A percentile compares a stretch with the other conserved stretches of the same genome.
These are phyloP conservation scores for Lithobates sylvaticus DNA, from an alignment of 2,797 vertebrate species.

Conservation along the genomic window DNA sequence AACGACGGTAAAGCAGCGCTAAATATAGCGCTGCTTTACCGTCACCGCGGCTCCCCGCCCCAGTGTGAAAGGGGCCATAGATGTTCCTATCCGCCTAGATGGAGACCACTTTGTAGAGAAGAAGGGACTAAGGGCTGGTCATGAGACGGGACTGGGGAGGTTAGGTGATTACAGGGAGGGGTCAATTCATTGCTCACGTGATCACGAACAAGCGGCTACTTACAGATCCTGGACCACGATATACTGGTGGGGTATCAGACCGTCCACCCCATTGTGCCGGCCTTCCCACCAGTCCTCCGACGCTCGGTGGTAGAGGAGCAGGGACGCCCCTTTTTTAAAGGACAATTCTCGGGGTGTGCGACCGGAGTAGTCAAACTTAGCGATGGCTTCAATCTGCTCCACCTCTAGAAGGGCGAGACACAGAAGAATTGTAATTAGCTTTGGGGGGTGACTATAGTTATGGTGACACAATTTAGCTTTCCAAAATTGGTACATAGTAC, in stretches of 20 bases:
- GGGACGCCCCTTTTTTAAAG: constrained; percentile 97
- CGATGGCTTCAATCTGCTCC: constrained; percentile 98
- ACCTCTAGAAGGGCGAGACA: constrained; percentile 79
- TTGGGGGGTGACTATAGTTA: too few relatives aligned
- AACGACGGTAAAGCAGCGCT: too few relatives aligned
- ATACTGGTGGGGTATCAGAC: constrained; percentile 98
- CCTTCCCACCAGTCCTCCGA: constrained; percentile 99
- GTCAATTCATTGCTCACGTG: background rate
- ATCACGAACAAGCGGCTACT: constrained; percentile 70
- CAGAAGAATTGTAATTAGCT: constrained; percentile 6
- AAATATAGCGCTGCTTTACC: too few relatives aligned
- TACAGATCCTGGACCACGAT: constrained; percentile 99
- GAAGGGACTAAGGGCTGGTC: background rate
- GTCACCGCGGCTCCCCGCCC: too few relatives aligned
- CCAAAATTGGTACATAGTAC: too few relatives aligned
- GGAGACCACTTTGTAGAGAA: too few relatives aligned
- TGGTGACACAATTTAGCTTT: too few relatives aligned
- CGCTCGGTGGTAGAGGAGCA: constrained; percentile 92
- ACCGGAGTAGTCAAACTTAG: constrained; percentile 95
- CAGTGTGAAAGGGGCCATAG: too few relatives aligned
- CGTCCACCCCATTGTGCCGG: constrained; percentile 94
- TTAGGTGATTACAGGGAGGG: background rate
- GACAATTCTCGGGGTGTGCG: constrained; percentile 93
- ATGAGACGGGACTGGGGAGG: background rate
- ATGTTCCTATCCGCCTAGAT: too few relatives aligned